phyloP scores from a whole-genome alignment of 2,888 invertebrate genomes.

The Synanthedon tipuliformis region DNA sequence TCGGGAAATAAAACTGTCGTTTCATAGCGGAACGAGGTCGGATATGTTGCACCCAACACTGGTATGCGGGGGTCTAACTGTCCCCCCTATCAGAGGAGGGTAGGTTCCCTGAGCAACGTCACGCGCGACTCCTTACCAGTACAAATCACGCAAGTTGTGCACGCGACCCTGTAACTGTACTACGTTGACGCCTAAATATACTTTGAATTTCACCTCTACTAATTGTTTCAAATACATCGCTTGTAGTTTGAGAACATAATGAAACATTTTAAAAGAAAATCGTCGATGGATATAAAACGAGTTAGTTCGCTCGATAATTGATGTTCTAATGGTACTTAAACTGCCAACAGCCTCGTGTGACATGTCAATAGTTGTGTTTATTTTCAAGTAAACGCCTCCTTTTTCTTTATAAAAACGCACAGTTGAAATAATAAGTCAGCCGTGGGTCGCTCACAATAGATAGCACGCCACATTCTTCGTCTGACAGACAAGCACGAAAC shows the following conservation, averaged over 20 bases:
- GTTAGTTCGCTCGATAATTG: background rate
- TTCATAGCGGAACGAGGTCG: constrained; percentile 58
- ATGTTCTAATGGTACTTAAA: background rate
- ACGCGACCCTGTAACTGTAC: constrained; percentile 40
- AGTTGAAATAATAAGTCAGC: constrained; percentile 51
- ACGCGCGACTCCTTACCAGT: constrained; percentile 51
- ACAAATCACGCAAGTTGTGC: constrained; percentile 62
- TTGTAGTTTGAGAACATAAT: background rate
- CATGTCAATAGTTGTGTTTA: constrained; percentile 61
- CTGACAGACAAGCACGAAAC: constrained; percentile 19
- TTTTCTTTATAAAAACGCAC: constrained; percentile 51
- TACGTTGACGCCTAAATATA: constrained; percentile 9
- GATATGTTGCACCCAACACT: constrained; percentile 47
- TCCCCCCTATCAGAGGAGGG: constrained; percentile 34
- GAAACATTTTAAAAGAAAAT: background rate
- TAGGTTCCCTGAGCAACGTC: constrained; percentile 50
- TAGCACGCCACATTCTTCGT: constrained; percentile 46
- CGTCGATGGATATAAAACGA: background rate
- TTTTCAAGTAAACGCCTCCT: constrained; percentile 50
- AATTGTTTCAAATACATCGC: background rate
- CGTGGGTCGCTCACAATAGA: constrained; percentile 38
- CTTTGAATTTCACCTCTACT: background rate
- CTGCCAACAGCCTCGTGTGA: constrained; percentile 26
- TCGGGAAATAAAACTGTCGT: constrained; percentile 57
- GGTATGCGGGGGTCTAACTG: constrained; percentile 50